These are phyloP conservation scores for Homalodisca vitripennis DNA, from an alignment of 1,140 invertebrate genomes.

Conservation along the genomic window DNA sequence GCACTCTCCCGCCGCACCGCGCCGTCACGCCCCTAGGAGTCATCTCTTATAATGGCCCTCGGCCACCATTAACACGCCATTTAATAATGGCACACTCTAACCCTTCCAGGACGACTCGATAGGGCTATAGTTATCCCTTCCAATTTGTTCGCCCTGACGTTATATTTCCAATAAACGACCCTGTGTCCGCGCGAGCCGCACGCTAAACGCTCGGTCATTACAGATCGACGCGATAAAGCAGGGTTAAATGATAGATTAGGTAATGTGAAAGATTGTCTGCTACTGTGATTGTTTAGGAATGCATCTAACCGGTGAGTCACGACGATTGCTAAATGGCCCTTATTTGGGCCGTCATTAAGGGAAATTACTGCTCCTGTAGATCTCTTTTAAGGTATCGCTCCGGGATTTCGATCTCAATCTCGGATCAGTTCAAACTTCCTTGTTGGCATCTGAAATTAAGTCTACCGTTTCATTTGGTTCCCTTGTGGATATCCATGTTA, in stretches of 20 bases:
- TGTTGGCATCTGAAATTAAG: no score
- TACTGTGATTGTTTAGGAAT: no score
- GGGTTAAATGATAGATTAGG: conserved; percentile 22
- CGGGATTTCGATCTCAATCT: no score
- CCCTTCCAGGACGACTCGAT: not conserved
- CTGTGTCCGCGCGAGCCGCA: not conserved
- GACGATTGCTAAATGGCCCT: no score
- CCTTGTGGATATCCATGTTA: no score
- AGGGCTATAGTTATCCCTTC: conserved; percentile 21
- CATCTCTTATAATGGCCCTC: conserved; percentile 15
- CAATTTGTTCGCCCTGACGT: conserved; percentile 12
- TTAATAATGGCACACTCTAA: conserved; percentile 25
- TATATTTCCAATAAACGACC: conserved; percentile 10
- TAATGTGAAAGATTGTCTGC: conserved; percentile 10
- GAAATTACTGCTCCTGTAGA: no score
- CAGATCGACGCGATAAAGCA: not conserved
- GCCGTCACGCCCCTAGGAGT: conserved; percentile 14
- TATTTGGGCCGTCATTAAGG: no score
- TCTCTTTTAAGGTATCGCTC: no score
- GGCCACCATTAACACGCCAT: conserved; percentile 25
- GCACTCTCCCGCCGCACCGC: not conserved
- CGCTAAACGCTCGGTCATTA: conserved; percentile 9
- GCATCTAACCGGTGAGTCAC: no score
- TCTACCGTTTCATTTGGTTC: no score
- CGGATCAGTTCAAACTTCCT: no score